Percentiles rank a stretch among this genome's conserved stretches.
Conservation (phyloP, 2,888 invertebrate genomes). For the Aricia artaxerxes region DNA sequence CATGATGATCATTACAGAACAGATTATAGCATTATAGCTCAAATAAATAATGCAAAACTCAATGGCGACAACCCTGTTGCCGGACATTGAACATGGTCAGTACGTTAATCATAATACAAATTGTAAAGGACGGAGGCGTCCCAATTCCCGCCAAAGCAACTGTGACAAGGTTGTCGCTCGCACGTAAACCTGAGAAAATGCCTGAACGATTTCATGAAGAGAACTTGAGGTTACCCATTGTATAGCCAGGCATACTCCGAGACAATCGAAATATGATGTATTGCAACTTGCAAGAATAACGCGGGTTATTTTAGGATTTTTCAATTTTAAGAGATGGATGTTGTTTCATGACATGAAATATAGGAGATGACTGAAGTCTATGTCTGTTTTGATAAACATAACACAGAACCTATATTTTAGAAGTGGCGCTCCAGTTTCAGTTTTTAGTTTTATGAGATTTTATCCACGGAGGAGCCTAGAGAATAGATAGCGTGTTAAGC, state of each 20-base stretch:
- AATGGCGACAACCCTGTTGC: neutral
- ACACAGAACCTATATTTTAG: too few relatives aligned
- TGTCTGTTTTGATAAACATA: neutral
- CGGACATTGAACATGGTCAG: constrained; percentile 21
- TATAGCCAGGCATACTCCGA: neutral
- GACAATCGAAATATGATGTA: constrained; percentile 15
- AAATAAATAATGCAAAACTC: neutral
- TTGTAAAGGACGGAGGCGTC: constrained; percentile 42
- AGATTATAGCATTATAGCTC: neutral
- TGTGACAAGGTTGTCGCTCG: constrained; percentile 72
- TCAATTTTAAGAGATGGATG: neutral
- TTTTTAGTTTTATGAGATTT: too few relatives aligned
- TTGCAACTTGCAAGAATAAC: neutral
- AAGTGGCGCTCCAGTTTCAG: too few relatives aligned
- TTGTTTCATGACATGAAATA: neutral
- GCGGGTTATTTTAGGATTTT: neutral
- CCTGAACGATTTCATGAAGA: constrained; percentile 61
- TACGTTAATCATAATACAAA: constrained; percentile 28
- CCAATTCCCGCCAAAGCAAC: constrained; percentile 69
- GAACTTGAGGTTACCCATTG: constrained; percentile 12
- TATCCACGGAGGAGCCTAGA: too few relatives aligned
- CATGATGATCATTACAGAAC: too few relatives aligned
- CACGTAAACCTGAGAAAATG: constrained; percentile 65
- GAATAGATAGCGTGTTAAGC: too few relatives aligned
- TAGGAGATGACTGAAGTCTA: neutral